Percentiles rank a stretch among this genome's conserved stretches.
phyloP scores from a whole-genome alignment of 2,797 vertebrate species.

The Manis javanica region DNA sequence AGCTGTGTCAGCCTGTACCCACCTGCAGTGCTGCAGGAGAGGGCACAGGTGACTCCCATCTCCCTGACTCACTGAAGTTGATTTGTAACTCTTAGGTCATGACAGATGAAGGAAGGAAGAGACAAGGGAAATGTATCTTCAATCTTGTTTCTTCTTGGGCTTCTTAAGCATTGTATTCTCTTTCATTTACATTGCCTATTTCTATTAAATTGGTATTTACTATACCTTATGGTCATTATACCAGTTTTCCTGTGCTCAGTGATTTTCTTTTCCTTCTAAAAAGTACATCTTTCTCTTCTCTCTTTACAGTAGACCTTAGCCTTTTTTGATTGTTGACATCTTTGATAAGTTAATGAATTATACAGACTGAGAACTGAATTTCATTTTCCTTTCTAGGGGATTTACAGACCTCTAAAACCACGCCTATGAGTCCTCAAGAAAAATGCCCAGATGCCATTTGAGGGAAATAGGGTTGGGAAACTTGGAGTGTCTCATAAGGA shows the following conservation, averaged over 20 bases:
- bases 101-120: background rate
- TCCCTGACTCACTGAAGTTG: background rate
- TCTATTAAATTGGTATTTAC: background rate
- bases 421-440: background rate
- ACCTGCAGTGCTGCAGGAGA: background rate
- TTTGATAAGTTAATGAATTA: conserved; percentile 18
- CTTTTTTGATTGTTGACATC: background rate
- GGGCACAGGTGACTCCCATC: background rate
- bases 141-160: background rate
- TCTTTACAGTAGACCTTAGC: background rate
- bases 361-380: background rate
- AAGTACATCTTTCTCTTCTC: background rate
- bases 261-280: background rate
- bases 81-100: background rate
- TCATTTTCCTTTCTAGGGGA: background rate
- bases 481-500: background rate
- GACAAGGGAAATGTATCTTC: background rate
- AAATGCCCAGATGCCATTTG: background rate
- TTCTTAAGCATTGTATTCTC: background rate
- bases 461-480: background rate
- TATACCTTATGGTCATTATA: background rate
- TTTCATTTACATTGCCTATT: background rate
- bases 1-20: background rate
- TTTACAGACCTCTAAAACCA: background rate
- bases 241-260: background rate